Conservation (phyloP, 2,888 invertebrate species). For the Ectemnius lituratus region DNA sequence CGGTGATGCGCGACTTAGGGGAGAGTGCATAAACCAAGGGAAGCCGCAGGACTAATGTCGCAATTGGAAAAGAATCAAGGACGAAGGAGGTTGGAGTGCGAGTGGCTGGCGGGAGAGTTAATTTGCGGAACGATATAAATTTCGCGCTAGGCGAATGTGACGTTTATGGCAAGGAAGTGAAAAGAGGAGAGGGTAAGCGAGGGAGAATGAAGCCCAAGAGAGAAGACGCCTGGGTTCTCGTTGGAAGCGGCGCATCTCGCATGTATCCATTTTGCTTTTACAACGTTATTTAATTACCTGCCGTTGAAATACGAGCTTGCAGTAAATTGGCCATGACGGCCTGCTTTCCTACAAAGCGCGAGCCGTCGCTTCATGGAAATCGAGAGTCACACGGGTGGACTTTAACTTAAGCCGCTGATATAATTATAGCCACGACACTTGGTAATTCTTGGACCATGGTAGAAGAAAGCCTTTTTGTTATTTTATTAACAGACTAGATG, state of each 20-base stretch:
- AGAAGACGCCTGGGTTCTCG: not conserved
- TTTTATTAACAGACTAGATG: too few relatives aligned
- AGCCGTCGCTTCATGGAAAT: slow-evolving; percentile 1
- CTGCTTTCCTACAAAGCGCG: not conserved
- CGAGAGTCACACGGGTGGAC: slow-evolving; percentile 1
- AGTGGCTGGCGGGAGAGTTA: not conserved
- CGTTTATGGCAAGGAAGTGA: not conserved
- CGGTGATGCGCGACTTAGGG: not conserved
- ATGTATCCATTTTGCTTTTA: not conserved
- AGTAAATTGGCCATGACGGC: not conserved
- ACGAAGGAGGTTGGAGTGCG: not conserved
- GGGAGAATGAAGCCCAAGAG: not conserved
- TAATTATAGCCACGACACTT: too few relatives aligned
- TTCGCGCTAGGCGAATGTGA: not conserved
- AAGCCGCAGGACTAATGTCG: not conserved
- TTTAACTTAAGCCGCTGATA: not conserved
- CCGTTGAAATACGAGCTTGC: too few relatives aligned
- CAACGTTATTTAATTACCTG: too few relatives aligned
- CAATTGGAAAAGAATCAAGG: not conserved
- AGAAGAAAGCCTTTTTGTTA: too few relatives aligned
- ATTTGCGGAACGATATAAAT: slow-evolving; percentile 10
- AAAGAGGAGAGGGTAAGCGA: not conserved
- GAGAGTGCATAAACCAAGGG: slow-evolving; percentile 1
- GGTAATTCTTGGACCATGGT: too few relatives aligned
- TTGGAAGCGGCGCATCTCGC: not conserved